A percentile compares a stretch with the other conserved stretches of the same genome.
phyloP scores from a whole-genome alignment of 2,888 invertebrate genomes.

The Mycalesis mineus region DNA sequence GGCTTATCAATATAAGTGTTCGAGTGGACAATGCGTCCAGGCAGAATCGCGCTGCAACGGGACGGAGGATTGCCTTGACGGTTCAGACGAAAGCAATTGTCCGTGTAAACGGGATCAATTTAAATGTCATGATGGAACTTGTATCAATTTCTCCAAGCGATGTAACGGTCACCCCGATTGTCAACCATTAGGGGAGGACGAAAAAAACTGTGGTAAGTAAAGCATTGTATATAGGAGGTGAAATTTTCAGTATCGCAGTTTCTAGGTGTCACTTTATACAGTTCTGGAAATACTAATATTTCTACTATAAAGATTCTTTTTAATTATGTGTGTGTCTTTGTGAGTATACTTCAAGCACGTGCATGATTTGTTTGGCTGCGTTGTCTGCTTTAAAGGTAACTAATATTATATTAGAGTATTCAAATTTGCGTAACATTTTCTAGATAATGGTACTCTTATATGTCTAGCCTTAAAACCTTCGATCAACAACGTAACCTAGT shows the following conservation, averaged over 20 bases:
- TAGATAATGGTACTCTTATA: not conserved
- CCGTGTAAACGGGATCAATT: constrained; percentile 72
- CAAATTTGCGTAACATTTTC: not conserved
- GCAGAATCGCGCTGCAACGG: constrained; percentile 74
- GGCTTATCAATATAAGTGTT: constrained; percentile 81
- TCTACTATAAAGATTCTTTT: not conserved
- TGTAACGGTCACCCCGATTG: constrained; percentile 82
- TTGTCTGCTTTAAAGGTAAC: not conserved
- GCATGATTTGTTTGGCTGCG: not conserved
- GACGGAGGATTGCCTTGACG: constrained; percentile 71
- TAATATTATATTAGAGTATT: not conserved
- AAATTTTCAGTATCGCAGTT: not conserved
- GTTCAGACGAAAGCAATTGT: constrained; percentile 64
- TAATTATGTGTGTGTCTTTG: no score
- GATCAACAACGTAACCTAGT: no score
- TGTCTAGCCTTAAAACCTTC: not conserved
- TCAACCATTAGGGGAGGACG: constrained; percentile 78
- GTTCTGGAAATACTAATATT: not conserved
- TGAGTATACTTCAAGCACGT: not conserved
- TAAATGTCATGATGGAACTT: constrained; percentile 81
- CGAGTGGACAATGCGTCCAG: constrained; percentile 80
- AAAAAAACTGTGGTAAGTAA: constrained; percentile 72
- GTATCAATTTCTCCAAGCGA: constrained; percentile 79
- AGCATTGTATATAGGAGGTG: not conserved
- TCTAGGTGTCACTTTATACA: not conserved